Conservation (phyloP, 2,888 invertebrate genomes). For the Caenorhabditis drosophilae region DNA sequence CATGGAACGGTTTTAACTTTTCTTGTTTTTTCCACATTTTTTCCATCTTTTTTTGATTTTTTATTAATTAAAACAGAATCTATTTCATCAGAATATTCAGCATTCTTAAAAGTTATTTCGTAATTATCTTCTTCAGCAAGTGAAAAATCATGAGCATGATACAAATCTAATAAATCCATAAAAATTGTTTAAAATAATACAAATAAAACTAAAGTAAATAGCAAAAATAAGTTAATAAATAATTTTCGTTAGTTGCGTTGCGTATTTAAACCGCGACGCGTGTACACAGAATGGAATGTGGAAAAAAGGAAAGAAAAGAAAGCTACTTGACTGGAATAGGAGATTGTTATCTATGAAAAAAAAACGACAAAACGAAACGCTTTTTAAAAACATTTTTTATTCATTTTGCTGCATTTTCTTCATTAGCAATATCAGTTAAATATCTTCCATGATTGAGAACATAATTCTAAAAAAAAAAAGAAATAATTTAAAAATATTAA, state of each 20-base stretch:
- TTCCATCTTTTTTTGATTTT: not conserved
- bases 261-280: not conserved
- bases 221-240: conserved; percentile 15
- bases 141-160: conserved; percentile 47
- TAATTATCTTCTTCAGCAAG: conserved; percentile 10
- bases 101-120: conserved; percentile 11
- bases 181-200: not conserved
- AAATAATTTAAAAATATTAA: not conserved
- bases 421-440: conserved; percentile 4
- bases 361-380: not conserved
- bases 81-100: not conserved
- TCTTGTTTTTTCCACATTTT: conserved; percentile 2
- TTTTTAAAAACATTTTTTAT: not conserved
- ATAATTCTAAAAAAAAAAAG: conserved; percentile 12
- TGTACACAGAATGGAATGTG: not conserved
- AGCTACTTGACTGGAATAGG: not conserved
- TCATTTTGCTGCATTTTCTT: not conserved
- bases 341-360: not conserved
- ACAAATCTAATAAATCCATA: conserved; percentile 47
- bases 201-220: not conserved
- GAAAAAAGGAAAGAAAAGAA: conserved; percentile 3
- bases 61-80: no score
- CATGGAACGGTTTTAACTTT: conserved; percentile 55
- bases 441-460: conserved; percentile 15
- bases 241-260: conserved; percentile 5